These are phyloP conservation scores for Trachelus tabidus DNA, from an alignment of 2,888 invertebrate genomes.

Conservation along the genomic window DNA sequence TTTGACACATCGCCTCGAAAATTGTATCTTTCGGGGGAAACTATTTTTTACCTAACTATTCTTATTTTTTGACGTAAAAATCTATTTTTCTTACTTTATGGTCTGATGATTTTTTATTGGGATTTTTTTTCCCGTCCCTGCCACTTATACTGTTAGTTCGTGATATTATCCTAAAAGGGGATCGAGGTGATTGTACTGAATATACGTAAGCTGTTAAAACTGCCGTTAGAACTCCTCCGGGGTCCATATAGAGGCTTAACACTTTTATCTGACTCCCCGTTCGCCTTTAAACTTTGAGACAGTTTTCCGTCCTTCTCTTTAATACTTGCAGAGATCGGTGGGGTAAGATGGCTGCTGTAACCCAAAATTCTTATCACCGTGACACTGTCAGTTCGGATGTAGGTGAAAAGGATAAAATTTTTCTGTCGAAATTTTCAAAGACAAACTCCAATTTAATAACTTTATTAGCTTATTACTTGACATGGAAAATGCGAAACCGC, in stretches of 20 bases:
- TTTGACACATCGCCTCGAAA: not conserved
- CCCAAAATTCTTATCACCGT: not conserved
- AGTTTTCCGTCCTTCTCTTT: not conserved
- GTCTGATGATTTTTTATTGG: too few relatives aligned
- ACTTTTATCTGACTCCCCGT: constrained; percentile 14
- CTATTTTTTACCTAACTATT: not conserved
- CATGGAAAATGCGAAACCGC: too few relatives aligned
- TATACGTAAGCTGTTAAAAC: constrained; percentile 7
- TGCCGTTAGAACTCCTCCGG: constrained; percentile 9
- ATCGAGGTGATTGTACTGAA: not conserved
- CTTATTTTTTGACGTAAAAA: not conserved
- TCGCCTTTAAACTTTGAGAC: constrained; percentile 11
- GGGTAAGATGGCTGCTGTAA: not conserved
- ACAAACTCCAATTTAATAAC: too few relatives aligned
- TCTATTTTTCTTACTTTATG: too few relatives aligned
- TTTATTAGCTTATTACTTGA: too few relatives aligned
- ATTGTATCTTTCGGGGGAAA: too few relatives aligned
- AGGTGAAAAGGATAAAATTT: not conserved
- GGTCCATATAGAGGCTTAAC: constrained; percentile 14
- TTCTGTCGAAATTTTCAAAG: not conserved
- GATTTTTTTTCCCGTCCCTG: not conserved
- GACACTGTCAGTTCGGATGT: not conserved
- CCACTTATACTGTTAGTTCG: not conserved
- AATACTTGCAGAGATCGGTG: not conserved
- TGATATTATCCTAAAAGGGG: not conserved